Base-by-base conservation (phyloP, 92 coral and sea anemone genomes). In the Bergia puertoricense region DNA sequence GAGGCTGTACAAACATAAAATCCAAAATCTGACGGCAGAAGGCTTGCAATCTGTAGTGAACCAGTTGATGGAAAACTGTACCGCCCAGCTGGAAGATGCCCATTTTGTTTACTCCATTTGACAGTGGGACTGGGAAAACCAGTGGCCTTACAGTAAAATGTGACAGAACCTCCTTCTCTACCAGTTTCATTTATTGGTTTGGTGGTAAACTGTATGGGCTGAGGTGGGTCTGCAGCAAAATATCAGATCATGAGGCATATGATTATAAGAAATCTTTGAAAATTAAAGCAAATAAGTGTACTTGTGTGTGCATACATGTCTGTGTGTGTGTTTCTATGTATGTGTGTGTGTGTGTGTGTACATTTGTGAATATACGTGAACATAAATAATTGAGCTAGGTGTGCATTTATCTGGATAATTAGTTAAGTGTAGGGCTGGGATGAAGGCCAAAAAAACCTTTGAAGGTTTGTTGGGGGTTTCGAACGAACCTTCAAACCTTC, bases 71-170 rank as follows among this genome's bases (percentile, higher is more conserved):
- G 99, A 80, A 91, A 89, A 8, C 92, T 88, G 16, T 86, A 82
- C 0, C 95, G 93, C 81, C 89, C 89, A 54, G 51, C 85, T 1
- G 94, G 89, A 48, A 95, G 91, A 10, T 14, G 80, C 42, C 92
- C 96, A 15, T 6, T 88, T 66, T 78, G 77, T 79, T 89, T 90
- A 48, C 68, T 79, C 99, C 99, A 96, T 6, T 20, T 92, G 81
- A 96, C 89, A 0, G 79, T 30, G 8, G 99, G 98, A 18, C 65
- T 84, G 20, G 99, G 99, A 86, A 73, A 89, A 36, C 99, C 99
- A 57, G 85, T 22, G 1, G 94, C 99, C 38, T 79, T 81, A 40
- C 99, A 96, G 79, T 93, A 90, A 77, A 96, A 95, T 80, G 97
- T 94, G 38, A 93, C 93, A 40, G 93, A 88, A 16, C 37, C 59